Evolutionary conservation across 2,113 vertebrate species (phyloP).

Genomic region (Calyptommatus sinebrachiatus): DNA sequence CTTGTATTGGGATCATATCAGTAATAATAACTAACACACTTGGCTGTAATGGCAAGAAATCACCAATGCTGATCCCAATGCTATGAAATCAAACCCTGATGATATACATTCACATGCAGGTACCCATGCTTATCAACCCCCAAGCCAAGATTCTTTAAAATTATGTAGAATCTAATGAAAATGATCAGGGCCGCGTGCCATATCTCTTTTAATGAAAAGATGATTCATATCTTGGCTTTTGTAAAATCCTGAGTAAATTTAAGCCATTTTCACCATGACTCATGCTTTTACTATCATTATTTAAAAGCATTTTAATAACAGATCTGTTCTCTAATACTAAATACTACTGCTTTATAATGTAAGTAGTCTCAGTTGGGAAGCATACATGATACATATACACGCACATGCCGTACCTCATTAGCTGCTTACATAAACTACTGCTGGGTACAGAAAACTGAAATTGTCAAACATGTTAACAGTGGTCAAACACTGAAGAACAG

Average conservation of each 20-base stretch:
- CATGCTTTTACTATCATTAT: constrained; percentile 26
- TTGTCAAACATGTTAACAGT: background rate
- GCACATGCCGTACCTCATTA: background rate
- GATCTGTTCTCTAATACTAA: constrained; percentile 21
- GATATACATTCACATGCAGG: too few relatives aligned
- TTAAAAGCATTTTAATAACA: constrained; percentile 30
- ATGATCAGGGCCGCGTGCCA: constrained; percentile 28
- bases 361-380: constrained; percentile 1
- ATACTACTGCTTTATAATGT: constrained; percentile 16
- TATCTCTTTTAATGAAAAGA: constrained; percentile 43
- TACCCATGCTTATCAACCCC: too few relatives aligned
- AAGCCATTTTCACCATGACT: constrained; percentile 58
- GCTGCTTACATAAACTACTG: background rate
- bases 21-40: too few relatives aligned
- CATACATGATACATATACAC: too few relatives aligned
- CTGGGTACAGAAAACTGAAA: background rate
- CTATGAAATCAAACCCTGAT: too few relatives aligned
- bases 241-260: constrained; percentile 54
- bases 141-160: too few relatives aligned
- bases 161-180: constrained; percentile 40
- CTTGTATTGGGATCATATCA: too few relatives aligned
- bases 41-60: too few relatives aligned
- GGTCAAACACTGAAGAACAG: background rate
- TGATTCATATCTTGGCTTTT: constrained; percentile 60
- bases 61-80: too few relatives aligned